These are phyloP conservation scores for Tholera decimalis DNA, from an alignment of 2,888 invertebrate species.

Conservation along the genomic window DNA sequence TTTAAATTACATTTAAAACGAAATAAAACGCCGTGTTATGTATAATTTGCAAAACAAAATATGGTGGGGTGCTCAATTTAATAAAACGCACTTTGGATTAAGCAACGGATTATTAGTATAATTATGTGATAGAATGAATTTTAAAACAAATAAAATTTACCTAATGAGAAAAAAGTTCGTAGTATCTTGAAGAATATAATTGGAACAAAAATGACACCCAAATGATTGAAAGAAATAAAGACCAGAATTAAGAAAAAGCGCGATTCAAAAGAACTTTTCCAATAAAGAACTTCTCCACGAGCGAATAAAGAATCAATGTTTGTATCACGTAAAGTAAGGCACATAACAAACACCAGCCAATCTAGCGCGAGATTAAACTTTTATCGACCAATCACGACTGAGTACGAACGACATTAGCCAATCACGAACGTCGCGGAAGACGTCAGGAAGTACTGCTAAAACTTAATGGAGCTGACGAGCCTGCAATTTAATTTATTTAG, in stretches of 20 bases:
- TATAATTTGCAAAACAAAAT: too few relatives aligned
- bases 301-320: conserved; percentile 56
- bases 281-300: conserved; percentile 35
- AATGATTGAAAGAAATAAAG: neutral
- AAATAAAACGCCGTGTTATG: too few relatives aligned
- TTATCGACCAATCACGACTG: conserved; percentile 69
- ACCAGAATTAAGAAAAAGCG: neutral
- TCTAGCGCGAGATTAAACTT: conserved; percentile 68
- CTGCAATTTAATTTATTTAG: conserved; percentile 59
- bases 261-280: conserved; percentile 20
- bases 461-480: conserved; percentile 52
- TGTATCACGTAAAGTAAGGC: conserved; percentile 56
- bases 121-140: too few relatives aligned
- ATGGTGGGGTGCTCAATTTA: neutral
- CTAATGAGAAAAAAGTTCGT: neutral
- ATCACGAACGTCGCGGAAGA: conserved; percentile 59
- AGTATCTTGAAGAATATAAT: too few relatives aligned
- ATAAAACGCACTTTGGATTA: neutral
- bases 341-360: conserved; percentile 67
- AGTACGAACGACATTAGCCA: conserved; percentile 66
- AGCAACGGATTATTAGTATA: neutral
- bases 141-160: too few relatives aligned
- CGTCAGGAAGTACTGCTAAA: conserved; percentile 60
- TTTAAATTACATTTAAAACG: too few relatives aligned
- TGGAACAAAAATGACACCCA: neutral